Evolutionary conservation across 2,888 invertebrate genomes (phyloP).

Genomic region (Fabriciana adippe): DNA sequence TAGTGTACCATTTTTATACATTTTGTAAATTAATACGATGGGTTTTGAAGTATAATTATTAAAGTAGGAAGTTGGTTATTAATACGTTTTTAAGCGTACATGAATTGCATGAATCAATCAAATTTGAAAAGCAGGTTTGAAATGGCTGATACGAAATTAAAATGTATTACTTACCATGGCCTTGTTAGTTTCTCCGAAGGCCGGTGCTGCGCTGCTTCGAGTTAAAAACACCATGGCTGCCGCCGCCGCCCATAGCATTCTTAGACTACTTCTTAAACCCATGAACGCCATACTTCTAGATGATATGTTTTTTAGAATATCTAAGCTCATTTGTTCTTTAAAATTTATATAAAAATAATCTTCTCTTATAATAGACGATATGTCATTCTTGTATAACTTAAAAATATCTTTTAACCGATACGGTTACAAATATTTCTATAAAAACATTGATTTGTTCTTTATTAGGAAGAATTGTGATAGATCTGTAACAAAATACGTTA

Average conservation of each 20-base stretch:
- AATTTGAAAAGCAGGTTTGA: slow-evolving; percentile 15
- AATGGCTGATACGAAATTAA: slow-evolving; percentile 27
- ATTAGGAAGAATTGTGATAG: slow-evolving; percentile 53
- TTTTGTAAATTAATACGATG: too few species aligned
- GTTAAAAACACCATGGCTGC: slow-evolving; percentile 61
- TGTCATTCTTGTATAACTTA: slow-evolving; percentile 53
- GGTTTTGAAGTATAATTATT: not conserved
- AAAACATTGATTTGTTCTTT: slow-evolving; percentile 49
- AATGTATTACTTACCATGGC: slow-evolving; percentile 68
- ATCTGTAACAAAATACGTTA: slow-evolving; percentile 65
- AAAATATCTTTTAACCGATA: slow-evolving; percentile 53
- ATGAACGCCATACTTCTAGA: slow-evolving; percentile 62
- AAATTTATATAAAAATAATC: slow-evolving; percentile 57
- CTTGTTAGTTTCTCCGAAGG: slow-evolving; percentile 69
- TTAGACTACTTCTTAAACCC: slow-evolving; percentile 62
- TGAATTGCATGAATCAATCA: not conserved
- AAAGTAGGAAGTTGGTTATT: not conserved
- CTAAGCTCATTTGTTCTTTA: slow-evolving; percentile 64
- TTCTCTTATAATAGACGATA: slow-evolving; percentile 53
- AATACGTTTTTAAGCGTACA: not conserved
- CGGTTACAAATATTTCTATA: slow-evolving; percentile 54
- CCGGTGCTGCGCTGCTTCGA: slow-evolving; percentile 69
- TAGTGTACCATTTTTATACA: too few species aligned
- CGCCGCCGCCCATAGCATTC: slow-evolving; percentile 62
- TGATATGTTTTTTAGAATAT: slow-evolving; percentile 50